These are phyloP conservation scores for Heliothis subflexa DNA, from an alignment of 1,140 invertebrate genomes.

Conservation along the genomic window DNA sequence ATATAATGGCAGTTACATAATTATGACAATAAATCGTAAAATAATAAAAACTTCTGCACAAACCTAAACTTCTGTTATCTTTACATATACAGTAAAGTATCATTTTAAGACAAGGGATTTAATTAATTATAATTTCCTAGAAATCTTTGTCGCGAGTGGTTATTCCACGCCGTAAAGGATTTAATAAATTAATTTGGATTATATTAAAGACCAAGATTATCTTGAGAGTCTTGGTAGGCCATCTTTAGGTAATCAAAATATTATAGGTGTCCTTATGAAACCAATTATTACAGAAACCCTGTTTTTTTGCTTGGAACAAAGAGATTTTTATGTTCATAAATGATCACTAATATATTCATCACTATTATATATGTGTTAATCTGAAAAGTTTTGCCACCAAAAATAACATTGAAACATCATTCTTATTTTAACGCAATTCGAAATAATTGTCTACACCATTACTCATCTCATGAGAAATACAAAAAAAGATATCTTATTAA, in stretches of 20 bases:
- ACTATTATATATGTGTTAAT: too few relatives aligned
- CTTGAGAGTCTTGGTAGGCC: background rate
- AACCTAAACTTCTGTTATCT: slow-evolving; percentile 7
- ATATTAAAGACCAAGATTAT: slow-evolving; percentile 4
- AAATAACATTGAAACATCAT: too few relatives aligned
- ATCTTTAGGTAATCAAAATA: background rate
- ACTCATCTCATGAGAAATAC: background rate
- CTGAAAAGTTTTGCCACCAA: too few relatives aligned
- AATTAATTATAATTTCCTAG: slow-evolving; percentile 39
- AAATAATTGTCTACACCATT: background rate
- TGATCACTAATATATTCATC: too few relatives aligned
- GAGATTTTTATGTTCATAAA: too few relatives aligned
- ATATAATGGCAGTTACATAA: background rate
- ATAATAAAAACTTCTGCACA: too few relatives aligned
- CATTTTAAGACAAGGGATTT: slow-evolving; percentile 17
- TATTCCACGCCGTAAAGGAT: slow-evolving; percentile 9
- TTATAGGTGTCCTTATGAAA: too few relatives aligned
- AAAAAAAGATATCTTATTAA: background rate
- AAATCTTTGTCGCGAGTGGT: slow-evolving; percentile 19
- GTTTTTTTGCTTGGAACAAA: too few relatives aligned
- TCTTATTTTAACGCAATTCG: too few relatives aligned
- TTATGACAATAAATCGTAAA: background rate
- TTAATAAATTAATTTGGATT: slow-evolving; percentile 34
- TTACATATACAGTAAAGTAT: background rate
- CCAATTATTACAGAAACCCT: too few relatives aligned